Evolutionary conservation across 2,888 invertebrate genomes (phyloP).

Genomic region (Rhabditoides inermis): DNA sequence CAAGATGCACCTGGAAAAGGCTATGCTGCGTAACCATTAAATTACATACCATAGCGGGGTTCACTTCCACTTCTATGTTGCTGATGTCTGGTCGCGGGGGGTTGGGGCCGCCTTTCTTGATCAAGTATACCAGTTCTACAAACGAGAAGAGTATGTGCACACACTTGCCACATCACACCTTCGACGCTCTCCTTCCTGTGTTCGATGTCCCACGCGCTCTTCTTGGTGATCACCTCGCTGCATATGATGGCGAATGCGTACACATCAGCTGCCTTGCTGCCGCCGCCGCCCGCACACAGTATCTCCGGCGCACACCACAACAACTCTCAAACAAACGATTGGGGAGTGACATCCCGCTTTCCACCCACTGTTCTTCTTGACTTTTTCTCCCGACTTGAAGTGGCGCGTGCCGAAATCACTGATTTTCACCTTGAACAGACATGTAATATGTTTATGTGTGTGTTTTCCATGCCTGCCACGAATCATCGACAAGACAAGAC

Average conservation of each 20-base stretch:
- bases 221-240: constrained; percentile 40
- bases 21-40: not conserved
- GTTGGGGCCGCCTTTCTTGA: constrained; percentile 30
- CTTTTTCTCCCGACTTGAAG: not conserved
- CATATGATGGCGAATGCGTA: constrained; percentile 44
- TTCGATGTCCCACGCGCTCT: constrained; percentile 36
- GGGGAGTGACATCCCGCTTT: not conserved
- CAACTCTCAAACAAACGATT: constrained; percentile 4
- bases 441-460: too few species aligned
- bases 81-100: constrained; percentile 30
- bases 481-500: constrained; percentile 38
- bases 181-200: constrained; percentile 29
- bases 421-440: constrained; percentile 15
- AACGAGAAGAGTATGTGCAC: not conserved
- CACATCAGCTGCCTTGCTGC: constrained; percentile 34
- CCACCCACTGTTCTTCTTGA: not conserved
- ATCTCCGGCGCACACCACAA: constrained; percentile 46
- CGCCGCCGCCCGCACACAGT: constrained; percentile 21
- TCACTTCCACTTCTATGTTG: constrained; percentile 25
- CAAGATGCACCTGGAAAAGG: constrained; percentile 27
- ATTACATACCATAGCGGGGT: constrained; percentile 19
- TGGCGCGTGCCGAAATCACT: constrained; percentile 17
- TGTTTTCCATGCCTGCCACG: constrained; percentile 36
- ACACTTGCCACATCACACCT: constrained; percentile 7
- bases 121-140: constrained; percentile 35